phyloP scores from a whole-genome alignment of 2,888 invertebrate genomes.

The Alsophila aescularia region DNA sequence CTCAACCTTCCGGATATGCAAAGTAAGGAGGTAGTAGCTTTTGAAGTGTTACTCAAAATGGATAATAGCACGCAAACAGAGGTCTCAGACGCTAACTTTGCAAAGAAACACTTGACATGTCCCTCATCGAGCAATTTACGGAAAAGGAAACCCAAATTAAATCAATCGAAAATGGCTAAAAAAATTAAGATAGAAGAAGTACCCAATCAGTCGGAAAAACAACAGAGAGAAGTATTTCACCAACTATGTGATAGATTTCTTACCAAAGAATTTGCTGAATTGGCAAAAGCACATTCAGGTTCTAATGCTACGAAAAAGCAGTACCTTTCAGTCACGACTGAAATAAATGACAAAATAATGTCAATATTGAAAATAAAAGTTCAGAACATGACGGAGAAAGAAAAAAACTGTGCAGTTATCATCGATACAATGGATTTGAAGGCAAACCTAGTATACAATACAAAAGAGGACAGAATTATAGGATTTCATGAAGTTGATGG shows the following conservation, averaged over 20 bases:
- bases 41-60: slow-evolving; percentile 2
- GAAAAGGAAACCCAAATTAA: slow-evolving; percentile 15
- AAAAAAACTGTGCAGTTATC: slow-evolving; percentile 42
- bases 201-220: slow-evolving; percentile 4
- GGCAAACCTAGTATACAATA: slow-evolving; percentile 40
- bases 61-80: slow-evolving; percentile 14
- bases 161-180: slow-evolving; percentile 1
- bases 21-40: slow-evolving; percentile 8
- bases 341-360: slow-evolving; percentile 36
- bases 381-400: slow-evolving; percentile 39
- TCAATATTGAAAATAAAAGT: slow-evolving; percentile 43
- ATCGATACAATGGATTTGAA: slow-evolving; percentile 36
- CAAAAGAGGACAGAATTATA: slow-evolving; percentile 41
- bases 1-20: slow-evolving; percentile 30
- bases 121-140: neutral
- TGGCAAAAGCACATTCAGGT: slow-evolving; percentile 9
- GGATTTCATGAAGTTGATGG: slow-evolving; percentile 47
- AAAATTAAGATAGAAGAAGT: slow-evolving; percentile 10
- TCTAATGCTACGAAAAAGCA: slow-evolving; percentile 6
- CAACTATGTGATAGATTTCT: slow-evolving; percentile 27
- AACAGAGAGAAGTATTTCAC: slow-evolving; percentile 18
- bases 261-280: slow-evolving; percentile 11
- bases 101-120: neutral
- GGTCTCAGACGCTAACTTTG: neutral
- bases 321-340: slow-evolving; percentile 29